A percentile compares a stretch with the other conserved stretches of the same genome.
Evolutionary conservation across 1,140 invertebrate genomes (phyloP).

Genomic region (Pogonus chalceus): DNA sequence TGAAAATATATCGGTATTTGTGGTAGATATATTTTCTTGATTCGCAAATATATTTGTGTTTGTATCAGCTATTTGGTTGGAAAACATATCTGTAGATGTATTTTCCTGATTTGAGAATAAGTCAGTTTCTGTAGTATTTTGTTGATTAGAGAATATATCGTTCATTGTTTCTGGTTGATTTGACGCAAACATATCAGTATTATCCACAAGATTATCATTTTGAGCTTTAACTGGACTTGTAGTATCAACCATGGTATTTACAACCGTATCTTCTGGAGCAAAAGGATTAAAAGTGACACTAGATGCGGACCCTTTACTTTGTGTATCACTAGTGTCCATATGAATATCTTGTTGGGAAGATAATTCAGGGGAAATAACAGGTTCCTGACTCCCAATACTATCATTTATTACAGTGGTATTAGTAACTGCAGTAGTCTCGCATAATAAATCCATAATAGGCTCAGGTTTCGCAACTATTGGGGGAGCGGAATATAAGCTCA

Average conservation of each 20-base stretch:
- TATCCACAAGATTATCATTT: constrained; percentile 5
- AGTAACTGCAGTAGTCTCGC: constrained; percentile 15
- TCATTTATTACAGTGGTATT: not conserved
- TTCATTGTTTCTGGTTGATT: constrained; percentile 9
- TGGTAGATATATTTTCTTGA: constrained; percentile 1
- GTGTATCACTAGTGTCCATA: constrained; percentile 33
- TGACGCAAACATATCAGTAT: constrained; percentile 11
- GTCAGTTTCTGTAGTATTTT: not conserved
- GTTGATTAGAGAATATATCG: not conserved
- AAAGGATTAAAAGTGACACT: constrained; percentile 40
- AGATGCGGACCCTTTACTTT: constrained; percentile 32
- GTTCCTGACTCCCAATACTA: constrained; percentile 18
- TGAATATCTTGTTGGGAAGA: constrained; percentile 27
- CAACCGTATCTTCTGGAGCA: constrained; percentile 33
- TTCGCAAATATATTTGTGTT: not conserved
- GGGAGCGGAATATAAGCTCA: constrained; percentile 48
- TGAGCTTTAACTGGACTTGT: not conserved
- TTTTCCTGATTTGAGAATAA: not conserved
- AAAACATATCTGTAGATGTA: constrained; percentile 4
- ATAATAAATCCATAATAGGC: constrained; percentile 27
- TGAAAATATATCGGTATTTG: constrained; percentile 4
- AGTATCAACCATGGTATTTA: not conserved
- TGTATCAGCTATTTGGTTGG: too few relatives aligned
- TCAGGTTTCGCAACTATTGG: constrained; percentile 32
- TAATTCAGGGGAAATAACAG: constrained; percentile 26